phyloP scores from a whole-genome alignment of 1,140 invertebrate species.

The Frieseomelitta varia region DNA sequence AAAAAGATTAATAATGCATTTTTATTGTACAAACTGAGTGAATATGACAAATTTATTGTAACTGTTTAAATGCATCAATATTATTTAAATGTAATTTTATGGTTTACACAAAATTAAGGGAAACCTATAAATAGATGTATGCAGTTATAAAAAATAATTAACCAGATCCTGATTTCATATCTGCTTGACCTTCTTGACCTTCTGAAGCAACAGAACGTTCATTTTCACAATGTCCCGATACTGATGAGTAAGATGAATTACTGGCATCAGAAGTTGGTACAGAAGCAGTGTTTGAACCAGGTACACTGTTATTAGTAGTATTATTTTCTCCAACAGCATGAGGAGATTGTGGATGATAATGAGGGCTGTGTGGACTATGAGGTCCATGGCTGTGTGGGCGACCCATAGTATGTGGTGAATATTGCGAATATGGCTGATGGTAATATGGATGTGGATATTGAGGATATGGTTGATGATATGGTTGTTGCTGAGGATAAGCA shows the following conservation, averaged over 20 bases:
- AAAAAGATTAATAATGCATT: slow-evolving; percentile 39
- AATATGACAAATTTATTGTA: slow-evolving; percentile 33
- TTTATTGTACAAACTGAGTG: slow-evolving; percentile 55
- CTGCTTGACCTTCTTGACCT: slow-evolving; percentile 73
- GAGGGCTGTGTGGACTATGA: slow-evolving; percentile 76
- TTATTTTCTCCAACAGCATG: slow-evolving; percentile 72
- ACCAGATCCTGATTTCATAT: slow-evolving; percentile 73
- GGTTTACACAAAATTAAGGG: slow-evolving; percentile 41
- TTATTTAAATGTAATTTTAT: slow-evolving; percentile 34
- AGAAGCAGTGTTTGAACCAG: slow-evolving; percentile 55
- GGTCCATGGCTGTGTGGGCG: slow-evolving; percentile 82
- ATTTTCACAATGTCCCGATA: slow-evolving; percentile 71
- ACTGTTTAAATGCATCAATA: slow-evolving; percentile 34
- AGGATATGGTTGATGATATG: slow-evolving; percentile 84
- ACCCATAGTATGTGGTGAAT: slow-evolving; percentile 82
- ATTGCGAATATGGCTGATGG: slow-evolving; percentile 84
- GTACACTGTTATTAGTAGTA: slow-evolving; percentile 57
- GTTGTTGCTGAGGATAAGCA: slow-evolving; percentile 85
- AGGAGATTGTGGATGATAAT: slow-evolving; percentile 79
- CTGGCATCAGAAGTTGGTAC: slow-evolving; percentile 66
- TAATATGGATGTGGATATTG: slow-evolving; percentile 85
- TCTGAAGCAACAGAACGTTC: slow-evolving; percentile 73
- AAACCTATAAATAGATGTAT: slow-evolving; percentile 46
- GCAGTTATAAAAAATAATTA: slow-evolving; percentile 63
- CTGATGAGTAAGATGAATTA: slow-evolving; percentile 72